Base-by-base conservation (phyloP, 2,888 invertebrate genomes). In the Eilema depressum region DNA sequence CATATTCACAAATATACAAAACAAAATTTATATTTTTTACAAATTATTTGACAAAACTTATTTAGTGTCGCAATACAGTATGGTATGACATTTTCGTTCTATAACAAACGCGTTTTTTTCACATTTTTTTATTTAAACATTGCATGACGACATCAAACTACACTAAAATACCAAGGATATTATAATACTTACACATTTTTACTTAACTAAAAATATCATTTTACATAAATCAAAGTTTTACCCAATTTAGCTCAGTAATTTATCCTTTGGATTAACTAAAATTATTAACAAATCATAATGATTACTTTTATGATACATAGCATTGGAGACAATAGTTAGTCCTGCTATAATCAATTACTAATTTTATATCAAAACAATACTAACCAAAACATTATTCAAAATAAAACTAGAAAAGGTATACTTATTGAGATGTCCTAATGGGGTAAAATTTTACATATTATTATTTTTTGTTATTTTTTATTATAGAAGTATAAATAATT, bases 401-500 rank as follows among this genome's bases (percentile, higher is more conserved):
- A 33, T 23, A 8, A 65, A n/a, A 11, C 53, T 23, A 26, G 17
- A 26, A 66, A 20, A 26, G n/a, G 47, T 14, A 53, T 53, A 41
- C 20, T 66, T 57, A 23, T 23, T 11, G 41, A 64, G 53, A 37
- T 47, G 28, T 26, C 4, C 1, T 20, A 33, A 28, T 59, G 57
- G 37, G 60, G 63, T 37, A 33, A 17, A 69, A 69, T 63, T 66
- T 57, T 61, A 83, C 70, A 75, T 56, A 20, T 37, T 37, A 20
- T 37, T 37, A 37, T 76, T 77, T 77, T 74, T 73, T 68, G 12
- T 26, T 63, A 37, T 65, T 66, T 69, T 41, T 70, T 68, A 60
- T 63, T 77, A 78, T 79, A 79, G 81, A 81, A 79, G 84, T 85
- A 83, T 83, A 85, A 85, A 88, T 85, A 85, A 83, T 83, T 85